phyloP scores from a whole-genome alignment of 2,797 vertebrate species.

The Choloepus didactylus region DNA sequence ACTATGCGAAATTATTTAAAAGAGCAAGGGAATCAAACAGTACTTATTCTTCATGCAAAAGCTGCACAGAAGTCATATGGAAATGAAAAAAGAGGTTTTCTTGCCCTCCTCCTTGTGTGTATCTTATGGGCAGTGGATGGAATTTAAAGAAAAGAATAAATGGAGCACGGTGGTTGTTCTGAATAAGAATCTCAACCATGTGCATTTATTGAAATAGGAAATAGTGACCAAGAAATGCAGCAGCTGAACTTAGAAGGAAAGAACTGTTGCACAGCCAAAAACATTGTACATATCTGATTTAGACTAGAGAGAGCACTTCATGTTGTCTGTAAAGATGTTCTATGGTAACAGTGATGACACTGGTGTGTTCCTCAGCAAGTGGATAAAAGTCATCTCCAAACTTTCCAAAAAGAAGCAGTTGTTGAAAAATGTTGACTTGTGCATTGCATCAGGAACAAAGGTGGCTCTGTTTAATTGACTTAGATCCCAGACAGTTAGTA shows the following conservation, averaged over 20 bases:
- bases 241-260: conserved; percentile 99
- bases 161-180: conserved; percentile 97
- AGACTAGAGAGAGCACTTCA: conserved; percentile 99
- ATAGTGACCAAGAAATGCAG: conserved; percentile 99
- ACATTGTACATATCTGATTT: conserved; percentile 99
- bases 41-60: too few relatives aligned
- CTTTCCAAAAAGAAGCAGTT: conserved; percentile 99
- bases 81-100: conserved; percentile 89
- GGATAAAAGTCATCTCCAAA: conserved; percentile 99
- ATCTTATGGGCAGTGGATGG: conserved; percentile 99
- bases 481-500: conserved; percentile 98
- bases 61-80: too few relatives aligned
- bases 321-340: conserved; percentile 99
- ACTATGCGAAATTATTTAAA: too few relatives aligned
- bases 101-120: conserved; percentile 98
- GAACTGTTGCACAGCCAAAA: conserved; percentile 99
- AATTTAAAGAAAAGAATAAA: conserved; percentile 98
- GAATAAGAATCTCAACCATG: conserved; percentile 90
- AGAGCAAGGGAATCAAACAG: too few relatives aligned
- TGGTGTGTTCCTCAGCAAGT: conserved; percentile 98
- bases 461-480: conserved; percentile 99
- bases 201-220: conserved; percentile 99
- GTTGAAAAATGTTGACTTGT: conserved; percentile 98
- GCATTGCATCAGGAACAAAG: conserved; percentile 99
- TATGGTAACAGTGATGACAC: conserved; percentile 99